Evolutionary conservation across 2,797 vertebrate genomes (phyloP).

Genomic region (Tapirus indicus): DNA sequence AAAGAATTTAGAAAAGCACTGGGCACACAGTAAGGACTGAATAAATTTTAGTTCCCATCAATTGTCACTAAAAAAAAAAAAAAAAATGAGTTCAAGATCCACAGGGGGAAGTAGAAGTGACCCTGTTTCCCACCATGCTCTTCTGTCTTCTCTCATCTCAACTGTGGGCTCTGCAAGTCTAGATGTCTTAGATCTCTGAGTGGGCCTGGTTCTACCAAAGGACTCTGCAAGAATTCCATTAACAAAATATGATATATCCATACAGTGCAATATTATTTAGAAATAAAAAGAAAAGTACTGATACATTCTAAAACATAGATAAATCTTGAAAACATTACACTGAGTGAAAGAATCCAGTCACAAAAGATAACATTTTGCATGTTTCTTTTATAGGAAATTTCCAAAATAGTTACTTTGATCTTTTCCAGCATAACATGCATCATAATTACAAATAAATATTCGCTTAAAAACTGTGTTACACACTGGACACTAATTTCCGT

Average conservation of each 20-base stretch:
- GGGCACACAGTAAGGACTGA: too few species aligned
- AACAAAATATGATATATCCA: not conserved
- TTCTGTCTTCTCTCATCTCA: too few species aligned
- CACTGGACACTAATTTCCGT: not conserved
- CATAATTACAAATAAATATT: not conserved
- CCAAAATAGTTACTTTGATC: not conserved
- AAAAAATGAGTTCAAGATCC: not conserved
- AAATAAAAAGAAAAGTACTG: not conserved
- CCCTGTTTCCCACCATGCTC: not conserved
- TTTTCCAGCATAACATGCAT: not conserved
- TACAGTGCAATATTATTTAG: not conserved
- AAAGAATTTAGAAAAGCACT: too few species aligned
- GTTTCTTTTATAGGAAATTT: not conserved
- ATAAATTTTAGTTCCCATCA: too few species aligned
- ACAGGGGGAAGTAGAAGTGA: not conserved
- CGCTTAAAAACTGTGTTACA: not conserved
- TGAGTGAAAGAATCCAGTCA: not conserved
- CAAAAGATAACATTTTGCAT: not conserved
- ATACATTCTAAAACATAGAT: not conserved
- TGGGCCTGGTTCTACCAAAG: not conserved
- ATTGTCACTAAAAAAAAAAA: not conserved
- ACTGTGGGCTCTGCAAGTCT: not conserved
- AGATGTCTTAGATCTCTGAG: not conserved
- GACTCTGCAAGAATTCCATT: not conserved
- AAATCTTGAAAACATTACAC: not conserved